phyloP scores from a whole-genome alignment of 2,797 vertebrate species.

The Hemibagrus guttatus region DNA sequence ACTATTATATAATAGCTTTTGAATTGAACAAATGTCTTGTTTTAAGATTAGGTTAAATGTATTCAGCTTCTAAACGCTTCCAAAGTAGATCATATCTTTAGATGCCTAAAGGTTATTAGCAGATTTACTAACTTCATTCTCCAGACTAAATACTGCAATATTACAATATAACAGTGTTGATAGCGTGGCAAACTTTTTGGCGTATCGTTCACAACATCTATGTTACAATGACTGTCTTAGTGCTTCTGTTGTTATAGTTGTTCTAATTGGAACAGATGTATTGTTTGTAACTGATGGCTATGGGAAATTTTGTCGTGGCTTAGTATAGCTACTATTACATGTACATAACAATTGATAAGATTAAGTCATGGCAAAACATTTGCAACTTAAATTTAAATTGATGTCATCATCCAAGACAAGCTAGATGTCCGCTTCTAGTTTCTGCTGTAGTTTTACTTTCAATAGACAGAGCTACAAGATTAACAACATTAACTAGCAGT shows the following conservation, averaged over 20 bases:
- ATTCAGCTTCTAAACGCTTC: not conserved
- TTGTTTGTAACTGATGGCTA: not conserved
- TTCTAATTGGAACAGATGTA: too few relatives aligned
- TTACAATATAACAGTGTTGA: not conserved
- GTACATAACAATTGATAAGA: not conserved
- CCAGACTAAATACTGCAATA: constrained; percentile 1
- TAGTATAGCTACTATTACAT: too few relatives aligned
- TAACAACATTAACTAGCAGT: not conserved
- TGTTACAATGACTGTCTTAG: too few relatives aligned
- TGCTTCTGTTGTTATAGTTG: too few relatives aligned
- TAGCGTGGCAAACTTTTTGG: too few relatives aligned
- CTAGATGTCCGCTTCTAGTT: not conserved
- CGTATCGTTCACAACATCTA: too few relatives aligned
- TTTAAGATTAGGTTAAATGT: not conserved
- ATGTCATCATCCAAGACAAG: not conserved
- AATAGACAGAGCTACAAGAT: not conserved
- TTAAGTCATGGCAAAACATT: not conserved
- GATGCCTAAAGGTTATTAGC: not conserved
- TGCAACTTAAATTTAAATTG: not conserved
- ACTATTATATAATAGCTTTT: not conserved
- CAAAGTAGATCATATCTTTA: not conserved
- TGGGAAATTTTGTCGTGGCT: not conserved
- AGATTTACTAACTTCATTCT: not conserved
- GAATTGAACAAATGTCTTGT: not conserved
- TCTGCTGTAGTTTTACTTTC: not conserved